Percentiles rank a stretch among this genome's conserved stretches.
Conservation (phyloP, 2,797 vertebrate species). For the Coracias cyanogaster region DNA sequence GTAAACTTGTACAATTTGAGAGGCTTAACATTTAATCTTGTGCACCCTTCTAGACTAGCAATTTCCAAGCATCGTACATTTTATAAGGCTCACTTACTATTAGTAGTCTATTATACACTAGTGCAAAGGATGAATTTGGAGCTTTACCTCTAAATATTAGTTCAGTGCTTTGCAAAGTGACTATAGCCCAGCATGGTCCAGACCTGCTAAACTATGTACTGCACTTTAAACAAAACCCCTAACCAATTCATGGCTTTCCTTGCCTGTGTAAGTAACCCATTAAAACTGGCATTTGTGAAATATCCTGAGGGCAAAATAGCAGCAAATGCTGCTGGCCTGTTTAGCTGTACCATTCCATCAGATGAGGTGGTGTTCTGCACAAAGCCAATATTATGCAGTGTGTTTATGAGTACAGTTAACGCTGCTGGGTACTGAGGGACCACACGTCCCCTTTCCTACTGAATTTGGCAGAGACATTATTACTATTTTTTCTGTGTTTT, state of each 20-base stretch:
- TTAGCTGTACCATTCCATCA: background rate
- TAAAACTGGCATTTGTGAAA: background rate
- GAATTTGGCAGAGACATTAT: background rate
- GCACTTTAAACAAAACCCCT: background rate
- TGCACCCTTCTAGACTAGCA: slow-evolving; percentile 10
- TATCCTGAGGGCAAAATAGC: background rate
- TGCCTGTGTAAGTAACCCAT: background rate
- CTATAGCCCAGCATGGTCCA: background rate
- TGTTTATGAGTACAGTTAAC: background rate
- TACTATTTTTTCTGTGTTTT: background rate
- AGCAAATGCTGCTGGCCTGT: background rate
- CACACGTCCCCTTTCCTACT: background rate
- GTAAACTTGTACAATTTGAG: background rate
- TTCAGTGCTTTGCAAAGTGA: background rate
- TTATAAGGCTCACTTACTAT: background rate
- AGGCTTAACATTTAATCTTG: slow-evolving; percentile 11
- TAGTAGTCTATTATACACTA: background rate
- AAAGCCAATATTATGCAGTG: background rate
- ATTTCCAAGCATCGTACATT: background rate
- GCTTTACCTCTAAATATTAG: background rate
- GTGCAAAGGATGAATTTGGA: background rate
- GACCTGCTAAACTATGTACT: background rate
- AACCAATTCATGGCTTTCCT: background rate
- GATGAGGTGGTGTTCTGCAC: background rate
- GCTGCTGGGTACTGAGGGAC: background rate